Conservation (phyloP, 2,113 vertebrate species). For the Raja brachyura region DNA sequence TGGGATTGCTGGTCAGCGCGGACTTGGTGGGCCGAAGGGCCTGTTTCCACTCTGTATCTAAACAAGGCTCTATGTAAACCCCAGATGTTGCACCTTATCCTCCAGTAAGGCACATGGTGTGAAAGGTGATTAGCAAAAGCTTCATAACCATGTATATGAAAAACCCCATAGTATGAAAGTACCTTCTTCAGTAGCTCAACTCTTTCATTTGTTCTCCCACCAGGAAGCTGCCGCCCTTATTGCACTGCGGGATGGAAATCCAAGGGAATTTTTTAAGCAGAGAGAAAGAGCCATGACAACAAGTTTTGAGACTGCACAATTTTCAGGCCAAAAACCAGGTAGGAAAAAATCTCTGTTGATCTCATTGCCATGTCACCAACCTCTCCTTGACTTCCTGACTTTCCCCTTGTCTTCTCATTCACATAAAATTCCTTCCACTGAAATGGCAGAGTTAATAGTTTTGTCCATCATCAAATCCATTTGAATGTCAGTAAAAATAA, state of each 20-base stretch:
- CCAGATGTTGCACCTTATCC: no score
- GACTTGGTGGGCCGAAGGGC: no score
- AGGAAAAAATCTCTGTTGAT: conserved; percentile 42
- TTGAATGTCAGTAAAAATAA: neutral
- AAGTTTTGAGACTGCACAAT: conserved; percentile 69
- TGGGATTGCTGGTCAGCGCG: no score
- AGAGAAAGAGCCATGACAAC: conserved; percentile 74
- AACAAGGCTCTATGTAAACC: no score
- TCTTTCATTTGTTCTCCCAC: neutral
- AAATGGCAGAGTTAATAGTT: neutral
- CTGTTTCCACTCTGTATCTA: no score
- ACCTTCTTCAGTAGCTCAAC: neutral
- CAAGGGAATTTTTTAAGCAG: conserved; percentile 89
- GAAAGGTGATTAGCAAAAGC: neutral
- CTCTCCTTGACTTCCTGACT: neutral
- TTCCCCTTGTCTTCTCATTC: neutral
- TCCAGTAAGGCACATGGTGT: neutral
- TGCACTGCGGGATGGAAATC: conserved; percentile 86
- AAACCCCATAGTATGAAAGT: neutral
- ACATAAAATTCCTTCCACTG: neutral
- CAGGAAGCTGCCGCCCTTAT: conserved; percentile 97
- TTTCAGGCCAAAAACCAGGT: conserved; percentile 79
- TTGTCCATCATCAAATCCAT: neutral
- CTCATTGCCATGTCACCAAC: neutral
- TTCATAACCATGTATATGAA: neutral